Evolutionary conservation across 37 sponge, comb jelly and placozoan genomes (phyloP).

Genomic region (Beroe ovata): DNA sequence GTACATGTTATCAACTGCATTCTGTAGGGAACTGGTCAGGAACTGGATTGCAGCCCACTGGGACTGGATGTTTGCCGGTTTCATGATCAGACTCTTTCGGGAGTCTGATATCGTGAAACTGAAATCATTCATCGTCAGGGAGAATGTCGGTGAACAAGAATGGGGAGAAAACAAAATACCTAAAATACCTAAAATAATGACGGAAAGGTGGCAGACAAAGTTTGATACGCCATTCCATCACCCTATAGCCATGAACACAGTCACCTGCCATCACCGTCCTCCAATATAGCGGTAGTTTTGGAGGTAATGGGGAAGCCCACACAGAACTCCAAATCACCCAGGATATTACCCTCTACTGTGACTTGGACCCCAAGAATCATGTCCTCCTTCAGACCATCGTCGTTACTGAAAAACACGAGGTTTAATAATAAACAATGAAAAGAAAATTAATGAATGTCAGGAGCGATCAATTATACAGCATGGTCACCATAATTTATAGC

Average conservation of each 20-base stretch:
- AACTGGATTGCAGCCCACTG: conserved; percentile 67
- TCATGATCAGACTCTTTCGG: conserved; percentile 24
- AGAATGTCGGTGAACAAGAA: too few species aligned
- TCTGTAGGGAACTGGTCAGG: conserved; percentile 32
- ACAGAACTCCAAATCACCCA: conserved; percentile 3
- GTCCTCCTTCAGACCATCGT: conserved; percentile 37
- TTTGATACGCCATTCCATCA: not conserved
- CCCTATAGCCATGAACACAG: not conserved
- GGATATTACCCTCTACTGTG: not conserved
- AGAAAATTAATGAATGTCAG: too few species aligned
- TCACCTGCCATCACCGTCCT: conserved; percentile 61
- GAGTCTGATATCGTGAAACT: conserved; percentile 19
- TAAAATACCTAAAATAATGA: not conserved
- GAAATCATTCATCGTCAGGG: too few species aligned
- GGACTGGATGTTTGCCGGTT: conserved; percentile 60
- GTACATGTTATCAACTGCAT: conserved; percentile 22
- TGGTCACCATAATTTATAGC: too few species aligned
- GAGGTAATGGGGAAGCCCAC: conserved; percentile 5
- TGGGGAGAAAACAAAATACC: too few species aligned
- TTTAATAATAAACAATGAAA: too few species aligned
- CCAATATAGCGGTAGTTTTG: not conserved
- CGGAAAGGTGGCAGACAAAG: not conserved
- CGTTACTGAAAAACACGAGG: conserved; percentile 47
- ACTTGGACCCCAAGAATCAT: conserved; percentile 51
- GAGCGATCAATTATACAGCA: too few species aligned